These are phyloP conservation scores for Cossypha polioptera DNA, from an alignment of 2,797 vertebrate species.

Conservation along the genomic window DNA sequence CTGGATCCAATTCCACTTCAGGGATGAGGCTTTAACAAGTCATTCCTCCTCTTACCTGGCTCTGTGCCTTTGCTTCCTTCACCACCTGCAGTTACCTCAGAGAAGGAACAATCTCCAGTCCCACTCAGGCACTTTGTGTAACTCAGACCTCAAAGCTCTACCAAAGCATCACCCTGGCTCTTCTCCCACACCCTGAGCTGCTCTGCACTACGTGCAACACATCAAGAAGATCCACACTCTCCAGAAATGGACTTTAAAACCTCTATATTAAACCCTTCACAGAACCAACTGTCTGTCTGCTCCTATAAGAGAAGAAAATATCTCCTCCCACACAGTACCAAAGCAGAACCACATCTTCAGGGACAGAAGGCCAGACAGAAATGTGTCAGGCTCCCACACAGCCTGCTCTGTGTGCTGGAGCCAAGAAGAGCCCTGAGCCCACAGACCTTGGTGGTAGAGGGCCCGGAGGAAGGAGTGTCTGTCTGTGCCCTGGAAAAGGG, in stretches of 20 bases:
- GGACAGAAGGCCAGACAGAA: neutral
- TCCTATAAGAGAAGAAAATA: neutral
- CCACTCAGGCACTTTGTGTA: neutral
- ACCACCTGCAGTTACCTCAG: neutral
- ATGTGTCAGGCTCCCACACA: neutral
- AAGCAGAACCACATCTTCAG: neutral
- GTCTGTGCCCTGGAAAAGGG: slow-evolving; percentile 90
- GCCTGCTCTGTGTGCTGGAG: neutral
- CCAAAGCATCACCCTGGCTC: neutral
- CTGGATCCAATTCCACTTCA: neutral
- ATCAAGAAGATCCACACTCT: neutral
- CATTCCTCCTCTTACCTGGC: neutral
- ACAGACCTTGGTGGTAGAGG: slow-evolving; percentile 88
- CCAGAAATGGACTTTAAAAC: neutral
- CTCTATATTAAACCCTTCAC: neutral
- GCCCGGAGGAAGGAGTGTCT: slow-evolving; percentile 86
- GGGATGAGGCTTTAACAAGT: neutral
- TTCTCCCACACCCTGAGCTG: fast-evolving
- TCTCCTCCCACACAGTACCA: neutral
- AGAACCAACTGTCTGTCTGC: neutral
- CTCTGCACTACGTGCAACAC: neutral
- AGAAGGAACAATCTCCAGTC: neutral
- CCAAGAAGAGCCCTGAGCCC: neutral
- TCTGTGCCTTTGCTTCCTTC: neutral
- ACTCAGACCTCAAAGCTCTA: neutral